These are phyloP conservation scores for Eueremaeus valkanovi DNA, from an alignment of 2,888 invertebrate species.

Conservation along the genomic window DNA sequence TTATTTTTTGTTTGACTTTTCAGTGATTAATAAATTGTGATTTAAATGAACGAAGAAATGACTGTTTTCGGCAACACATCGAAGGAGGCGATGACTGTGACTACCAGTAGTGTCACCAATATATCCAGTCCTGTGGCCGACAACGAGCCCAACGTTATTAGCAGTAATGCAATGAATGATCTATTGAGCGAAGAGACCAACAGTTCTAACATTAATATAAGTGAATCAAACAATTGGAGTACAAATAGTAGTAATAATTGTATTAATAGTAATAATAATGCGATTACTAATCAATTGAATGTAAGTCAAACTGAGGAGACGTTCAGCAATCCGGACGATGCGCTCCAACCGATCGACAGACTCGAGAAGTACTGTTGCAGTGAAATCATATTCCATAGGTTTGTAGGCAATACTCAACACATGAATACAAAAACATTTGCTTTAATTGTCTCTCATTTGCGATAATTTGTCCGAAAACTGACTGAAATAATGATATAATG, in stretches of 20 bases:
- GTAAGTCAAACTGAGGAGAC: conserved; percentile 38
- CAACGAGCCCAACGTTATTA: background rate
- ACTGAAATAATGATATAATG: too few relatives aligned
- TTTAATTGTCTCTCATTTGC: background rate
- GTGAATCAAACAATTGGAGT: conserved; percentile 12
- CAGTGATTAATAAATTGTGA: background rate
- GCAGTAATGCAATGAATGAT: background rate
- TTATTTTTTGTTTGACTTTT: background rate
- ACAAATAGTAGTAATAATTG: background rate
- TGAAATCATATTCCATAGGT: conserved; percentile 54
- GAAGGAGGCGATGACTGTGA: background rate
- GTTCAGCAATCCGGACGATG: conserved; percentile 50
- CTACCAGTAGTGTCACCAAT: too few relatives aligned
- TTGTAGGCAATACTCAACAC: too few relatives aligned
- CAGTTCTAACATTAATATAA: background rate
- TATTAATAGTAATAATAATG: conserved; percentile 1
- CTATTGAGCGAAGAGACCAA: background rate
- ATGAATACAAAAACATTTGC: too few relatives aligned
- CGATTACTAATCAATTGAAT: background rate
- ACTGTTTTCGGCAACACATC: conserved; percentile 15
- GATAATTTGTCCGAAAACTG: background rate
- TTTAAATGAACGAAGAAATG: conserved; percentile 13
- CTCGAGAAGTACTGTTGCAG: conserved; percentile 54
- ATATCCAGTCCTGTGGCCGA: background rate
- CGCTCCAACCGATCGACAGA: conserved; percentile 52